phyloP scores from a whole-genome alignment of 2,888 invertebrate genomes.

The Axea sp. region DNA sequence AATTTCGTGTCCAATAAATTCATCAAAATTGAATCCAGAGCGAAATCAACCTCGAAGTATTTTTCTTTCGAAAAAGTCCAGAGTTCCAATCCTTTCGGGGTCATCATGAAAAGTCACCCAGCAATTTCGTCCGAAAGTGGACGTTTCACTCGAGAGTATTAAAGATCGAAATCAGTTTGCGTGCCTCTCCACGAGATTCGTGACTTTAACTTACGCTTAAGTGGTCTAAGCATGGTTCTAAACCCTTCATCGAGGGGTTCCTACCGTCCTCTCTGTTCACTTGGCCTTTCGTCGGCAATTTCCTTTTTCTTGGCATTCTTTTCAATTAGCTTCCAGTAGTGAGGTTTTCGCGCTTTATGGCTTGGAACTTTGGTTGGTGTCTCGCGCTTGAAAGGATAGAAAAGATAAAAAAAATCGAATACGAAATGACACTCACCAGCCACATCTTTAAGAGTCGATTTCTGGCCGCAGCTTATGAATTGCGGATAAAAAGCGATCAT shows the following conservation, averaged over 20 bases:
- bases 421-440: slow-evolving; percentile 80
- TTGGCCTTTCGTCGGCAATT: slow-evolving; percentile 10
- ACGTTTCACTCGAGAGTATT: slow-evolving; percentile 24
- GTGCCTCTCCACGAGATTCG: slow-evolving; percentile 16
- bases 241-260: background rate
- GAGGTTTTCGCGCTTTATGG: slow-evolving; percentile 55
- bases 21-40: slow-evolving; percentile 9
- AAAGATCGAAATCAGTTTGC: slow-evolving; percentile 48
- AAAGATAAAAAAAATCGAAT: slow-evolving; percentile 53
- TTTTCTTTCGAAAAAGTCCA: slow-evolving; percentile 8
- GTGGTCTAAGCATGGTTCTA: slow-evolving; percentile 28
- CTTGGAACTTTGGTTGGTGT: slow-evolving; percentile 34
- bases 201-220: slow-evolving; percentile 37
- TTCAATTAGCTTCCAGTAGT: slow-evolving; percentile 59
- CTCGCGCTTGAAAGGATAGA: slow-evolving; percentile 40
- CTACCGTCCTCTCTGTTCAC: slow-evolving; percentile 7
- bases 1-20: background rate
- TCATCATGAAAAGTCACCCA: slow-evolving; percentile 6
- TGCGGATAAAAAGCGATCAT: slow-evolving; percentile 85
- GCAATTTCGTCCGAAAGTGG: slow-evolving; percentile 24
- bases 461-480: slow-evolving; percentile 82
- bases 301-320: slow-evolving; percentile 50
- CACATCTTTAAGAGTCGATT: slow-evolving; percentile 82
- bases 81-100: background rate
- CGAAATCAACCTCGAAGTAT: slow-evolving; percentile 14